A percentile compares a stretch with the other conserved stretches of the same genome.
phyloP scores from a whole-genome alignment of 64 coral and sea anemone genomes.

The Dendrophyllia cribrosa region DNA sequence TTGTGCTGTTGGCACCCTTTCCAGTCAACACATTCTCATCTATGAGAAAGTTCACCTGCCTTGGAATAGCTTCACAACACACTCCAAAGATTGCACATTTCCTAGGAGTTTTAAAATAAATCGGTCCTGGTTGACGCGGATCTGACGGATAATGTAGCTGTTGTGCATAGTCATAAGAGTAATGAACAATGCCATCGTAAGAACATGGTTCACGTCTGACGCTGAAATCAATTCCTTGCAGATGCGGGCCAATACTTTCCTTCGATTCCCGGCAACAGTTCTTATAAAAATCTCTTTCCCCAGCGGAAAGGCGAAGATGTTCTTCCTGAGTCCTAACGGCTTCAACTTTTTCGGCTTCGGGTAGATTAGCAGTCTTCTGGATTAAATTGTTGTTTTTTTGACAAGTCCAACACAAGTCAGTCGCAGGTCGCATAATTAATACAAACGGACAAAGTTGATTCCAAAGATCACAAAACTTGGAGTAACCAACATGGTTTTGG shows the following conservation, averaged over 20 bases:
- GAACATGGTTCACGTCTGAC: slow-evolving; percentile 13
- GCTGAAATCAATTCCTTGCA: slow-evolving; percentile 32
- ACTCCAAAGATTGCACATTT: neutral
- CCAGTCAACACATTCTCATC: slow-evolving; percentile 15
- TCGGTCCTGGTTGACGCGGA: neutral
- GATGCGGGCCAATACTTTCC: neutral
- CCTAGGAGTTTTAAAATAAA: neutral
- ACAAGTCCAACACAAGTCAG: slow-evolving; percentile 69
- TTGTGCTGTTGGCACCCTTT: neutral
- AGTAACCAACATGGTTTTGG: slow-evolving; percentile 21
- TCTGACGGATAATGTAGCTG: slow-evolving; percentile 8
- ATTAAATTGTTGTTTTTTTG: slow-evolving; percentile 55
- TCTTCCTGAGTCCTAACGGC: neutral
- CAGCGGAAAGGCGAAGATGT: neutral
- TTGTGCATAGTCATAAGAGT: slow-evolving; percentile 24
- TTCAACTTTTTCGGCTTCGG: slow-evolving; percentile 17
- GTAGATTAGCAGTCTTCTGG: slow-evolving; percentile 27
- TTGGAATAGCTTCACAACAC: slow-evolving; percentile 1
- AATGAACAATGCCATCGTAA: slow-evolving; percentile 26
- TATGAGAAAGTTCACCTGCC: slow-evolving; percentile 4
- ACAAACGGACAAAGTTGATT: slow-evolving; percentile 32
- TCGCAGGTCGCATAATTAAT: slow-evolving; percentile 41
- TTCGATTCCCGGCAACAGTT: slow-evolving; percentile 12
- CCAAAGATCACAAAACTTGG: slow-evolving; percentile 64
- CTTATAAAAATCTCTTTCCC: neutral